Base-by-base conservation (phyloP, 2,888 invertebrate species). In the Melieria omissa region DNA sequence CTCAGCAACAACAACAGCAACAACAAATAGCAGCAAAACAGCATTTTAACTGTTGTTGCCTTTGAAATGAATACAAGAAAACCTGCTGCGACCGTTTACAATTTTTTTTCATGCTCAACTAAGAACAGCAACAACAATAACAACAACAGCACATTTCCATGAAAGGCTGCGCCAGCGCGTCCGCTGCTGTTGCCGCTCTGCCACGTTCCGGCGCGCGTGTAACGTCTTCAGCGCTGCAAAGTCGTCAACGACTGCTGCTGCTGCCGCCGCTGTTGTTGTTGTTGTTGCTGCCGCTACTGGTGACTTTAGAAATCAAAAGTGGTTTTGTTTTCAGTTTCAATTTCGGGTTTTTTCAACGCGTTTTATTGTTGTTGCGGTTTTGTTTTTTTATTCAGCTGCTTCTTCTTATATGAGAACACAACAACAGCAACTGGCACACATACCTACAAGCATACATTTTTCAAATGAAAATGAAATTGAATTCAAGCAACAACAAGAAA, bases 381-480 rank as follows among this genome's bases (percentile, higher is more conserved):
- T n/a, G n/a, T 7, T 55, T 55, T 55, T 55, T 55, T 55, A 6
- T 55, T 55, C 14, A 55, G 42, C 9, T 58, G 42, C 44, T 41
- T 12, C 12, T 46, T 42, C 42, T 62, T 7, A 57, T 4, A 12
- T 9, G 54, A 7, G 6, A 57, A 57, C 47, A 57, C 47, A 58
- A 46, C 49, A 46, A 10, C 8, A 52, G 44, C 42, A 60, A 67
- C 55, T 29, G 29, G 29, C 29, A 29, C 29, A 29, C 29, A 29
- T 29, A 29, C 29, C 29, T 46, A 54, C 10, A 64, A 54, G 45
- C 46, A 29, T 29, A 29, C 29, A 46, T 45, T 65, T 65, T 63
- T 72, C 62, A 62, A 70, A 71, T 70, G 44, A 71, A 75, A 71
- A 67, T 69, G 42, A 70, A 65, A 68, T 70, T 68, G 64, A 70